Conservation (phyloP, 2,888 invertebrate species). For the Rhingia campestris region DNA sequence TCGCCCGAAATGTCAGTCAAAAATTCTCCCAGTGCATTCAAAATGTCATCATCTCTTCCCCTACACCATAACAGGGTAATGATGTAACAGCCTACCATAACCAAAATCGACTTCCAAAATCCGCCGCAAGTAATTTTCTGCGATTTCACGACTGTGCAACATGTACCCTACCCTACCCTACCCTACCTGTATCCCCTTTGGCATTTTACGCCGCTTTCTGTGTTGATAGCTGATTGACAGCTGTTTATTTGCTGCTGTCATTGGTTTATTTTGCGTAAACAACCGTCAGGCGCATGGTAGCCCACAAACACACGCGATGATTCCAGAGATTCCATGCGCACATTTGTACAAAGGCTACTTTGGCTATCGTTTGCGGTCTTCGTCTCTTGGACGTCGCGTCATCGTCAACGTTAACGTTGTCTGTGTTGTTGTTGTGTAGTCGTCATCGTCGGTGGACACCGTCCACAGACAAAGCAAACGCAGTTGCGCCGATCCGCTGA, state of each 20-base stretch:
- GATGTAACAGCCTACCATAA: conserved; percentile 22
- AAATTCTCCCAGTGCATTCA: conserved; percentile 27
- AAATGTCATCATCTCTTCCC: background rate
- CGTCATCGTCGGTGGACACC: conserved; percentile 38
- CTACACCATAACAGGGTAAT: conserved; percentile 3
- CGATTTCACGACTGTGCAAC: conserved; percentile 45
- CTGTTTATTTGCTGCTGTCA: conserved; percentile 75
- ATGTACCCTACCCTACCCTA: background rate
- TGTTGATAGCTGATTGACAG: conserved; percentile 75
- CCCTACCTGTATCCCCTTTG: conserved; percentile 30
- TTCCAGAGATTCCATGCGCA: conserved; percentile 44
- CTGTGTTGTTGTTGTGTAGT: conserved; percentile 14
- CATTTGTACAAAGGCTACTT: conserved; percentile 55
- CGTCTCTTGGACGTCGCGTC: background rate
- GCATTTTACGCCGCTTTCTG: conserved; percentile 33
- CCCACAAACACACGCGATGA: conserved; percentile 35
- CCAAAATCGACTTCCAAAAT: conserved; percentile 20
- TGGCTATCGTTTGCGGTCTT: conserved; percentile 27
- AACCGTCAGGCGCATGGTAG: conserved; percentile 52
- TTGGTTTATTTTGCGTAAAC: conserved; percentile 71
- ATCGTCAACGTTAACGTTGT: conserved; percentile 20
- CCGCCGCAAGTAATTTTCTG: conserved; percentile 44
- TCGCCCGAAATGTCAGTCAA: too few species aligned
- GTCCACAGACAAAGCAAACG: conserved; percentile 49
- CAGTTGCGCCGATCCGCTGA: conserved; percentile 43